Evolutionary conservation across 2,797 vertebrate species (phyloP), one percentile per base, ranked within the genome.

Genomic region (Chiloscyllium punctatum): DNA sequence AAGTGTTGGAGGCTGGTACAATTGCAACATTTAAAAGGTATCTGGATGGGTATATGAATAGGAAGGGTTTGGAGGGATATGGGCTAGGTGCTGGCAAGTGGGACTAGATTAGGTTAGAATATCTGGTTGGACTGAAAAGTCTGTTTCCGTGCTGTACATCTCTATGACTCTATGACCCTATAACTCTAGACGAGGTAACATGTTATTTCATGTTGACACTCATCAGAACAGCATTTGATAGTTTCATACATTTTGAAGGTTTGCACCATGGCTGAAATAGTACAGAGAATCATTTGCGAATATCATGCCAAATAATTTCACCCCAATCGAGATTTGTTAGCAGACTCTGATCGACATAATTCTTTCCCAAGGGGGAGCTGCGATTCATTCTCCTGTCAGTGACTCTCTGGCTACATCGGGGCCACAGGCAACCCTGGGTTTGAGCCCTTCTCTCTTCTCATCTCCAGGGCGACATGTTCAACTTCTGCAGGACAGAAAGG

Each of bases 391-490:
- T 69, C 90, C 90, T 3, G 16, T 92, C 90, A 92, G 62, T 11
- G n/a, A 23, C n/a, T 92, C 90, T 69, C 62, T 69, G 13, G 37
- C 18, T 3, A 42, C n/a, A 13, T 69, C 90, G 6, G 90, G 90
- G 18, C 90, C 69, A 21, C 90, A 92, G 90, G 66, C 90, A 9
- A 69, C 90, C 25, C 96, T 97, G 33, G 96, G 96, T 3, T 94
- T 97, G 84, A 97, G 97, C 95, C 97, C 97, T 33, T 97, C 97
- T 0, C 96, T 97, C 94, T 96, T 97, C 79, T 97, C 96, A 94
- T 96, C 97, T 62, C 97, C 97, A 0, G 96, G 96, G 5, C 96
- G 94, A 71, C 74, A 96, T 7, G 95, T 96, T 51, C 96, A 97
- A 53, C 9, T 96, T 94, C n/a, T 97, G 69, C 96, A 97, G 48